phyloP scores from a whole-genome alignment of 2,113 vertebrate genomes.

The Gorsachius goisagi region DNA sequence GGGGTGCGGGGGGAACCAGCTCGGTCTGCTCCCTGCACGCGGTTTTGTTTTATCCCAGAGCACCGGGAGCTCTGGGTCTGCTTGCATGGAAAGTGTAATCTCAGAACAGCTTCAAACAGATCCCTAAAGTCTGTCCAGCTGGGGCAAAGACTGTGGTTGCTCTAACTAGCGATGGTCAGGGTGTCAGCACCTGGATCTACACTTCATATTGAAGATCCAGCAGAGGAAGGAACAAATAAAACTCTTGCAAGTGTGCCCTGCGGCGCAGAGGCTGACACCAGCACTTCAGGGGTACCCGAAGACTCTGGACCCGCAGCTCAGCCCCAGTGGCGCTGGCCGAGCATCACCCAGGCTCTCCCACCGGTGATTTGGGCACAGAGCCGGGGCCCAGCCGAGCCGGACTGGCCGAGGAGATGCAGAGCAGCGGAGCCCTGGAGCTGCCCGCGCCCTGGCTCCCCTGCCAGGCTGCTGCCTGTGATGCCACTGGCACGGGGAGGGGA shows the following conservation, averaged over 20 bases:
- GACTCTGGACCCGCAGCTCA: background rate
- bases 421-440: background rate
- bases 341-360: background rate
- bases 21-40: background rate
- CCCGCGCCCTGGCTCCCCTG: accelerated
- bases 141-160: background rate
- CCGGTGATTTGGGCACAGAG: background rate
- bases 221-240: background rate
- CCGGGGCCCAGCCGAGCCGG: accelerated
- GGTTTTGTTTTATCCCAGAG: background rate
- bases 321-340: accelerated
- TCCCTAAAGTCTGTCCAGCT: background rate
- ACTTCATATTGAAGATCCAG: background rate
- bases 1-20: background rate
- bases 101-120: background rate
- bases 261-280: background rate
- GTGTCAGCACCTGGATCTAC: background rate
- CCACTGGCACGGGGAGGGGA: background rate
- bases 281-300: background rate
- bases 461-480: background rate
- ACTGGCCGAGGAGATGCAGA: background rate
- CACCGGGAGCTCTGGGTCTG: background rate
- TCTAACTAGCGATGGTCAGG: background rate
- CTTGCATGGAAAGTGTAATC: too few relatives aligned
- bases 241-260: background rate